These are phyloP conservation scores for Cirrhinus mrigala DNA, from an alignment of 2,797 vertebrate genomes.

Conservation along the genomic window DNA sequence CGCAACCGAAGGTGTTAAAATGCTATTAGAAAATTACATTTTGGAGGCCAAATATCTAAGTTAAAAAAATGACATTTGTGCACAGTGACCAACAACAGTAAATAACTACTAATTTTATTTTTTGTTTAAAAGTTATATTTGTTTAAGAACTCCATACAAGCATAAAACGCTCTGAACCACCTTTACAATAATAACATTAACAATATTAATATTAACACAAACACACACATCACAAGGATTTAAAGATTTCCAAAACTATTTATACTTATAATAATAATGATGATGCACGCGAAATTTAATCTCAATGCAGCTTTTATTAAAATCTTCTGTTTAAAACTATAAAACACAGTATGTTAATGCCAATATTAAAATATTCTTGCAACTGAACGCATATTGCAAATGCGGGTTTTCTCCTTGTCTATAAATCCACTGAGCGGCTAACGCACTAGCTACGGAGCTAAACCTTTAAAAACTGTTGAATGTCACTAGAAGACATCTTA, in stretches of 20 bases:
- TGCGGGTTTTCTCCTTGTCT: neutral
- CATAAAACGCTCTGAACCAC: no score
- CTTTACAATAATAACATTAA: no score
- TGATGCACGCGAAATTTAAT: neutral
- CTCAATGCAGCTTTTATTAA: neutral
- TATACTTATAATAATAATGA: neutral
- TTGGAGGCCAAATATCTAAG: neutral
- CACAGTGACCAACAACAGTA: no score
- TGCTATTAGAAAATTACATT: neutral
- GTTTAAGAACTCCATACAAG: no score
- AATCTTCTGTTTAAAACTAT: neutral
- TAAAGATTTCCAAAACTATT: no score
- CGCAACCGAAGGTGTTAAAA: neutral
- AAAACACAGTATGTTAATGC: neutral
- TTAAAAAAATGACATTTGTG: no score
- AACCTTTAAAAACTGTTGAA: conserved; percentile 21
- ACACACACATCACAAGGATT: neutral
- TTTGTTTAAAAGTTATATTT: no score
- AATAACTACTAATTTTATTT: no score
- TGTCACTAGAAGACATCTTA: neutral
- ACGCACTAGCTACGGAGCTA: conserved; percentile 25
- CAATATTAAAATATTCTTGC: no score
- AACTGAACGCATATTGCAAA: neutral
- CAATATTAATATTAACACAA: no score
- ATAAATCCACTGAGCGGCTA: neutral